Evolutionary conservation across 2,113 vertebrate species (phyloP).

Genomic region (Andinoacara biseriatus): DNA sequence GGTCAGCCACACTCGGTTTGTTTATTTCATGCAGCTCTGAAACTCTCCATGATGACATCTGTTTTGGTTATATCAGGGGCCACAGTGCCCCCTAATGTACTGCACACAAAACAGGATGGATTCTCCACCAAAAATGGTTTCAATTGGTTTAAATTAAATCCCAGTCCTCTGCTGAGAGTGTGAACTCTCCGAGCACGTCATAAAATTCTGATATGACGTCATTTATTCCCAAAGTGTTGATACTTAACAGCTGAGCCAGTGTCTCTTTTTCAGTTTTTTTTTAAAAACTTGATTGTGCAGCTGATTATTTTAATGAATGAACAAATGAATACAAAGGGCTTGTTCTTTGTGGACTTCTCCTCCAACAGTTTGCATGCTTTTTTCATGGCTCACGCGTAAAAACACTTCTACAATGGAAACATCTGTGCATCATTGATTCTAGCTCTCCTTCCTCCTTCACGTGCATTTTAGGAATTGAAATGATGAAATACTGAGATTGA

Average conservation of each 20-base stretch:
- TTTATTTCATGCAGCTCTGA: conserved; percentile 9
- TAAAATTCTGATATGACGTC: too few species aligned
- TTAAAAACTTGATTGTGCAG: neutral
- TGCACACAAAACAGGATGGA: neutral
- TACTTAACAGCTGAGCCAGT: neutral
- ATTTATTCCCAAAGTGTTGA: too few species aligned
- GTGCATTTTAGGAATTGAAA: neutral
- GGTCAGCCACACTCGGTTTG: conserved; percentile 23
- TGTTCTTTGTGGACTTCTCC: neutral
- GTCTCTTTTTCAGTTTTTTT: neutral
- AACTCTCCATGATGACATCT: neutral
- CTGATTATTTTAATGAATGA: neutral
- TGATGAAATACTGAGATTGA: neutral
- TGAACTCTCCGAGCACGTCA: neutral
- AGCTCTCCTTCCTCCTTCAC: neutral
- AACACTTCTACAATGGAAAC: neutral
- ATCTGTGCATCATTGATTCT: neutral
- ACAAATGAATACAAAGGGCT: neutral
- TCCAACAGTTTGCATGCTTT: neutral
- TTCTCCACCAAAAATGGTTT: neutral
- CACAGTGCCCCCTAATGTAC: conserved; percentile 41
- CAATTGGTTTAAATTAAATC: neutral
- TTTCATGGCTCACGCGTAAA: neutral
- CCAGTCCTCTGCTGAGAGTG: neutral
- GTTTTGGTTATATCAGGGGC: neutral